A percentile compares a stretch with the other conserved stretches of the same genome.
Evolutionary conservation across 1,140 invertebrate genomes (phyloP).

Genomic region (Agrypnia vestita): DNA sequence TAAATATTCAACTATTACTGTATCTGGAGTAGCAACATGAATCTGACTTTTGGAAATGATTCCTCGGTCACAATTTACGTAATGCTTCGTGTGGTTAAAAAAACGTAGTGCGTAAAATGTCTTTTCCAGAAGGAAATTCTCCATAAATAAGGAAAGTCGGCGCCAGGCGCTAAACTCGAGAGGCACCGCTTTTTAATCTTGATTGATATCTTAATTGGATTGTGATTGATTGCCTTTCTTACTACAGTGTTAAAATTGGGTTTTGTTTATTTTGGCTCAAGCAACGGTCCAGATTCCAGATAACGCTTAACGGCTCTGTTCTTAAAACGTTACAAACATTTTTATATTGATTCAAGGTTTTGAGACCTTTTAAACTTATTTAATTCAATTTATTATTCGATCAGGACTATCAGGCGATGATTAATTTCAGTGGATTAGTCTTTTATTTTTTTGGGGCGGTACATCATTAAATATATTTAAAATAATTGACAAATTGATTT

Average conservation of each 20-base stretch:
- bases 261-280: constrained; percentile 34
- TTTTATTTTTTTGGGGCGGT: no score
- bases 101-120: not conserved
- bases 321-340: not conserved
- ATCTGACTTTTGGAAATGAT: no score
- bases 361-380: not conserved
- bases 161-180: constrained; percentile 33
- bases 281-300: constrained; percentile 22
- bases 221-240: constrained; percentile 57
- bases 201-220: constrained; percentile 59
- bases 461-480: no score
- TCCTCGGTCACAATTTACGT: no score
- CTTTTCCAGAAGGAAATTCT: not conserved
- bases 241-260: constrained; percentile 46
- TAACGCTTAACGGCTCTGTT: constrained; percentile 30
- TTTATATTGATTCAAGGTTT: constrained; percentile 3
- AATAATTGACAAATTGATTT: no score
- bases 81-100: no score
- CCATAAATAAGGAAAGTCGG: not conserved
- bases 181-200: constrained; percentile 52
- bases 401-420: no score
- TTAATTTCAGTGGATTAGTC: no score
- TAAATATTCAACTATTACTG: no score
- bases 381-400: no score
- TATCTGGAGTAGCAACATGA: no score